Evolutionary conservation across 37 sponge, comb jelly and placozoan genomes (phyloP).

Genomic region (Axinella damicornis): DNA sequence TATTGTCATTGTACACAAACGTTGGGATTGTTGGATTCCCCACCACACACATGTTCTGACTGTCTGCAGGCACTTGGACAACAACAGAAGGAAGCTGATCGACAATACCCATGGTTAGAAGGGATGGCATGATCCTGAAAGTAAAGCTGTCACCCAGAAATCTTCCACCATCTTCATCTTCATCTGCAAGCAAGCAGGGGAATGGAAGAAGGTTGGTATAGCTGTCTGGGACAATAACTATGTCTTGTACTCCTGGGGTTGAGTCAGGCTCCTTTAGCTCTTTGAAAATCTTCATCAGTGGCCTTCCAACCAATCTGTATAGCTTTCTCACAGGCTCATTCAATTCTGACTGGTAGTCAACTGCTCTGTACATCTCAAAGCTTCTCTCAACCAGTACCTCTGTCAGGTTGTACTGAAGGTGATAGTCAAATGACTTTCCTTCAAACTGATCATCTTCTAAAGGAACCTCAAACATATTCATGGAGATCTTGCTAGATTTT

Average conservation of each 20-base stretch:
- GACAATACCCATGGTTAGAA: constrained; percentile 65
- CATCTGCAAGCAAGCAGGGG: constrained; percentile 39
- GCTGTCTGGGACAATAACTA: constrained; percentile 68
- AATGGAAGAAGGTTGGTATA: constrained; percentile 69
- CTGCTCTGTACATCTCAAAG: constrained; percentile 40
- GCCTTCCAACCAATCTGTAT: constrained; percentile 44
- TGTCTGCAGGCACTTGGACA: constrained; percentile 28
- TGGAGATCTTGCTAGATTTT: neutral
- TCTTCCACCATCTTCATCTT: constrained; percentile 27
- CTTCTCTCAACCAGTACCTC: constrained; percentile 51
- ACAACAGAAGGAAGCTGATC: neutral
- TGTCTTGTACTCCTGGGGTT: neutral
- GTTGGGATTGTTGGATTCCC: constrained; percentile 78
- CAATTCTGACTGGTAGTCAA: constrained; percentile 24
- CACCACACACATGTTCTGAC: constrained; percentile 40
- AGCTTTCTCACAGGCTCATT: constrained; percentile 54
- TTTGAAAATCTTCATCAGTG: constrained; percentile 29
- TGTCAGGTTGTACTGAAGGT: constrained; percentile 57
- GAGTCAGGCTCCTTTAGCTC: neutral
- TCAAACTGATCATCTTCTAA: constrained; percentile 58
- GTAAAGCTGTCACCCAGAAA: constrained; percentile 69
- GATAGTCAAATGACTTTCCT: constrained; percentile 63
- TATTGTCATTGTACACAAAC: constrained; percentile 40
- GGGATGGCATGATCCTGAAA: constrained; percentile 64
- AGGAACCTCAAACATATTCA: constrained; percentile 57